phyloP scores from a whole-genome alignment of 2,888 invertebrate genomes.

The Synanthedon myopaeformis region DNA sequence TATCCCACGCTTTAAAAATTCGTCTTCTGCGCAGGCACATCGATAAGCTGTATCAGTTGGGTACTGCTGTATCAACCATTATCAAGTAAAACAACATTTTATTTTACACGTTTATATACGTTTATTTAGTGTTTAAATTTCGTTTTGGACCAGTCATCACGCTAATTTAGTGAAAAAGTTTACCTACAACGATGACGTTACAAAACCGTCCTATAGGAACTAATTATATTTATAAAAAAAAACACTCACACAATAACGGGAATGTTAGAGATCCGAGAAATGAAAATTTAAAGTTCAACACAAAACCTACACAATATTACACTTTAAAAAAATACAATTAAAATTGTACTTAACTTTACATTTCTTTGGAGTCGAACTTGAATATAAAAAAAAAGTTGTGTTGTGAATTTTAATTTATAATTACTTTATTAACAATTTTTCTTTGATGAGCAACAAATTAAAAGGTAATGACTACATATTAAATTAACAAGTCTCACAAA shows the following conservation, averaged over 20 bases:
- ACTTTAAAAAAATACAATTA: constrained; percentile 20
- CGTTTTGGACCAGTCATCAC: neutral
- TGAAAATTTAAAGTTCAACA: constrained; percentile 16
- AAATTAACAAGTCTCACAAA: neutral
- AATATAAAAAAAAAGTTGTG: constrained; percentile 14
- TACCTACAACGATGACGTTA: constrained; percentile 7
- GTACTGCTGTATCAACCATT: too few relatives aligned
- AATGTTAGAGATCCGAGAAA: constrained; percentile 56
- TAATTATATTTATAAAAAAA: constrained; percentile 19
- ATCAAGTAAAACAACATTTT: too few relatives aligned
- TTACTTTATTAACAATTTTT: neutral
- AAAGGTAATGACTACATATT: neutral
- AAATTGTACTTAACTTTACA: constrained; percentile 29
- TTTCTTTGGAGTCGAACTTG: constrained; percentile 59
- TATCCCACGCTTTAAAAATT: too few relatives aligned
- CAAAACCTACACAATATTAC: constrained; percentile 36
- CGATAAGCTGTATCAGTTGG: too few relatives aligned
- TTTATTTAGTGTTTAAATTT: neutral
- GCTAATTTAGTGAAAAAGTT: neutral
- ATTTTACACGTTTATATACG: too few relatives aligned
- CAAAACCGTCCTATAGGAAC: constrained; percentile 22
- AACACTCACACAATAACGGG: constrained; percentile 41
- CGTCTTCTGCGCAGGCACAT: too few relatives aligned
- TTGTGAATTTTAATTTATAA: neutral
- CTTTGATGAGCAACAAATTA: neutral